A percentile compares a stretch with the other conserved stretches of the same genome.
Conservation (phyloP, 37 sponge, comb jelly and placozoan species). For the Cliona cf. orientalis region DNA sequence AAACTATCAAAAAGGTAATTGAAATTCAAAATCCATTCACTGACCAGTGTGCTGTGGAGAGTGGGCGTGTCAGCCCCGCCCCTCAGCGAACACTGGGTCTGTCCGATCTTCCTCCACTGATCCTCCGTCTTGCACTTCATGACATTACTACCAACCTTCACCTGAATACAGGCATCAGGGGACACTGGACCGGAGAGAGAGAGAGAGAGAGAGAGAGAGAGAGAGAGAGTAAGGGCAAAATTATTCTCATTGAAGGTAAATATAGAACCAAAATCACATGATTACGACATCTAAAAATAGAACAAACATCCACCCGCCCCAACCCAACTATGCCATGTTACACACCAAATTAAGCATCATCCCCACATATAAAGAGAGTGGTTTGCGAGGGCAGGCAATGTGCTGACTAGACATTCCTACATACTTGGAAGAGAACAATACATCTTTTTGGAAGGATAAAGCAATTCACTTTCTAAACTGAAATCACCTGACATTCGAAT, state of each 20-base stretch:
- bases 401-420: too few species aligned
- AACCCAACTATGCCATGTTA: neutral
- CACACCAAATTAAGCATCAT: too few species aligned
- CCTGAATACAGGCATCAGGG: conserved; percentile 13
- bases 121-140: conserved; percentile 52
- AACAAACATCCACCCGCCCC: neutral
- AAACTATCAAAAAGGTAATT: too few species aligned
- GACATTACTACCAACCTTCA: conserved; percentile 33
- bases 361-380: too few species aligned
- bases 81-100: conserved; percentile 32
- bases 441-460: too few species aligned
- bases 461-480: too few species aligned
- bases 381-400: too few species aligned
- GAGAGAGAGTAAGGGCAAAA: neutral
- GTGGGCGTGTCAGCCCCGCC: neutral
- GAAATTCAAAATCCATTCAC: too few species aligned
- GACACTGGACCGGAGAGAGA: too few species aligned
- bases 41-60: neutral
- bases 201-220: neutral
- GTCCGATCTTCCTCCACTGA: conserved; percentile 44
- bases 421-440: too few species aligned
- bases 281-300: neutral
- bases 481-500: too few species aligned
- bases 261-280: neutral
- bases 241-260: too few species aligned